A percentile compares a stretch with the other conserved stretches of the same genome.
phyloP scores from a whole-genome alignment of 2,888 invertebrate species.

The Toxonevra muliebris region DNA sequence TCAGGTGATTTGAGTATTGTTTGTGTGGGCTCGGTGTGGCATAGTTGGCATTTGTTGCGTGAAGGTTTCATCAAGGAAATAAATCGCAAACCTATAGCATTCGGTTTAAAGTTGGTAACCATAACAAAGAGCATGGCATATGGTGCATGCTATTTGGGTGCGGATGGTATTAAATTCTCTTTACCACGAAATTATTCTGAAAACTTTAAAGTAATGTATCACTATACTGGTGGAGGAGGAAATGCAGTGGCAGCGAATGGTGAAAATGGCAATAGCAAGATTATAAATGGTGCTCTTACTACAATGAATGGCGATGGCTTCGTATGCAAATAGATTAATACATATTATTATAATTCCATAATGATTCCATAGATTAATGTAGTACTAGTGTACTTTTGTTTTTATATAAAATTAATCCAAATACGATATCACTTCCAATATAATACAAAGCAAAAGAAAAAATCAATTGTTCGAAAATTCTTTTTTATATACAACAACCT shows the following conservation, averaged over 20 bases:
- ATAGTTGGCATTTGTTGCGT: slow-evolving; percentile 85
- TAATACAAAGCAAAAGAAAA: slow-evolving; percentile 5
- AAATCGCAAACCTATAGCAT: slow-evolving; percentile 58
- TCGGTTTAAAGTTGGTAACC: slow-evolving; percentile 70
- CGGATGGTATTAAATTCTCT: slow-evolving; percentile 72
- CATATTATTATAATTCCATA: too few relatives aligned
- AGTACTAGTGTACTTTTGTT: too few relatives aligned
- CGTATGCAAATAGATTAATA: background rate
- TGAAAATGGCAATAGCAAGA: background rate
- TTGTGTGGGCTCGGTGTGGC: slow-evolving; percentile 95
- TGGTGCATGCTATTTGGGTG: slow-evolving; percentile 88
- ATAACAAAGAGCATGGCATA: slow-evolving; percentile 81
- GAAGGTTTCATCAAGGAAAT: slow-evolving; percentile 74
- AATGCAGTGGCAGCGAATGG: slow-evolving; percentile 10
- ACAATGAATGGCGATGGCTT: background rate
- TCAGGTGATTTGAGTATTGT: slow-evolving; percentile 73
- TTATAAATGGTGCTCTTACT: background rate
- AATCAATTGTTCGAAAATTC: background rate
- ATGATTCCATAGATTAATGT: too few relatives aligned
- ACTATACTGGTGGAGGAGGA: slow-evolving; percentile 38
- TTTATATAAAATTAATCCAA: background rate
- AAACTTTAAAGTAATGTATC: slow-evolving; percentile 74
- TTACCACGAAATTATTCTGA: slow-evolving; percentile 77
- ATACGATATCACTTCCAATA: too few relatives aligned
- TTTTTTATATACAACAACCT: too few relatives aligned